Percentiles rank a stretch among this genome's conserved stretches.
Conservation (phyloP, 2,113 vertebrate genomes). For the Sarotherodon lohbergeri region DNA sequence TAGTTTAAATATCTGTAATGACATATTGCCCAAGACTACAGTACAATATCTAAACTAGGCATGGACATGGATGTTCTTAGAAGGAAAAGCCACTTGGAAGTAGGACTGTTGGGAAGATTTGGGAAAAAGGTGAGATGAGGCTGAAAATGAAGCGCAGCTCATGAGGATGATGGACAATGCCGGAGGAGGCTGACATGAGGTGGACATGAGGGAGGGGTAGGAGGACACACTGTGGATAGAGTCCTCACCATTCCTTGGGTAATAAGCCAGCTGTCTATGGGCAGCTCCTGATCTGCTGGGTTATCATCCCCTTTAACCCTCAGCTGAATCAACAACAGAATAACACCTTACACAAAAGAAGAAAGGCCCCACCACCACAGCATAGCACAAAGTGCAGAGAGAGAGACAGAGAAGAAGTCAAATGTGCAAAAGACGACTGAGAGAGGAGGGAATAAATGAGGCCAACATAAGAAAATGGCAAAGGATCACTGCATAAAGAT, state of each 20-base stretch:
- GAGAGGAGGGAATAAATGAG: background rate
- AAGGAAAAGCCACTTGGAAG: background rate
- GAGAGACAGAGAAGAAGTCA: slow-evolving; percentile 74
- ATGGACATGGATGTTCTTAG: background rate
- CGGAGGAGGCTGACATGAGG: slow-evolving; percentile 3
- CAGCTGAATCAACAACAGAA: slow-evolving; percentile 87
- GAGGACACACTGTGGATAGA: slow-evolving; percentile 74
- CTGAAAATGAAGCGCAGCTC: slow-evolving; percentile 5
- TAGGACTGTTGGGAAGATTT: background rate
- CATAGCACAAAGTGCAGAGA: slow-evolving; percentile 65
- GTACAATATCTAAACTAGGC: background rate
- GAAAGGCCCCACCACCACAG: slow-evolving; percentile 64
- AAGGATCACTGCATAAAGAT: slow-evolving; percentile 42
- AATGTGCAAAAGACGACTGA: slow-evolving; percentile 29
- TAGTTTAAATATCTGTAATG: background rate
- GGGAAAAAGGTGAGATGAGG: slow-evolving; percentile 10
- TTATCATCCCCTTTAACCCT: slow-evolving; percentile 87
- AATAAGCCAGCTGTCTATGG: slow-evolving; percentile 99
- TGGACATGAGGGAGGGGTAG: slow-evolving; percentile 2
- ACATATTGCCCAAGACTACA: slow-evolving; percentile 29
- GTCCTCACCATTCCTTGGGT: slow-evolving; percentile 99
- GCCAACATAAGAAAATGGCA: background rate
- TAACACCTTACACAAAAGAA: slow-evolving; percentile 72
- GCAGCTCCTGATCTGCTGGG: slow-evolving; percentile 86
- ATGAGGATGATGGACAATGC: slow-evolving; percentile 19